Percentiles rank a stretch among this genome's conserved stretches.
Conservation (phyloP, 1,140 invertebrate species). For the Melipona quadrifasciata region DNA sequence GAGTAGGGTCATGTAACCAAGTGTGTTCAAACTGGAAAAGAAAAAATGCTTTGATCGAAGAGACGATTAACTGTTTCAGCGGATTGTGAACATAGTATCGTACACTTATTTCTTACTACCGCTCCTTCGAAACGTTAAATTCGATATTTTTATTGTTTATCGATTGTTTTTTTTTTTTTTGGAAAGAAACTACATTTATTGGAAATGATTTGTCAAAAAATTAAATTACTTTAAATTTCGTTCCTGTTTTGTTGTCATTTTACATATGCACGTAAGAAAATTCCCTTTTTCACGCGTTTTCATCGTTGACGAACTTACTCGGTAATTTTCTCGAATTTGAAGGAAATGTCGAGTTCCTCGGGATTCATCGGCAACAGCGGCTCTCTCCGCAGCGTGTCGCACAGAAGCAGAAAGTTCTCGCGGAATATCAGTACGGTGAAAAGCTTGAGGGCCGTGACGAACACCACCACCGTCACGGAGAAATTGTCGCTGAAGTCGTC, state of each 20-base stretch:
- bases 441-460: slow-evolving; percentile 27
- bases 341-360: slow-evolving; percentile 55
- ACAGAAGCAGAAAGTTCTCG: not conserved
- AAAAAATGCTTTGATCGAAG: too few relatives aligned
- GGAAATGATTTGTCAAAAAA: not conserved
- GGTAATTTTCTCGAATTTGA: slow-evolving; percentile 44
- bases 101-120: too few relatives aligned
- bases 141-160: too few relatives aligned
- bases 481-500: slow-evolving; percentile 40
- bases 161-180: too few relatives aligned
- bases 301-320: slow-evolving; percentile 47
- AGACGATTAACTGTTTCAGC: too few relatives aligned
- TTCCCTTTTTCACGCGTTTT: too few relatives aligned
- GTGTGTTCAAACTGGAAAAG: slow-evolving; percentile 15
- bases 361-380: slow-evolving; percentile 40
- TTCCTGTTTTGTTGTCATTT: not conserved
- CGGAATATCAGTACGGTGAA: slow-evolving; percentile 13
- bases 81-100: too few relatives aligned
- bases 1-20: slow-evolving; percentile 34
- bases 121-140: too few relatives aligned
- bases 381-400: not conserved
- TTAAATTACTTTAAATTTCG: not conserved
- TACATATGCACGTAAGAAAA: not conserved
- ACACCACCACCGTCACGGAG: not conserved
- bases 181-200: too few relatives aligned